These are phyloP conservation scores for Ascidia mentula DNA, from an alignment of 23 tunicate species.

Conservation along the genomic window DNA sequence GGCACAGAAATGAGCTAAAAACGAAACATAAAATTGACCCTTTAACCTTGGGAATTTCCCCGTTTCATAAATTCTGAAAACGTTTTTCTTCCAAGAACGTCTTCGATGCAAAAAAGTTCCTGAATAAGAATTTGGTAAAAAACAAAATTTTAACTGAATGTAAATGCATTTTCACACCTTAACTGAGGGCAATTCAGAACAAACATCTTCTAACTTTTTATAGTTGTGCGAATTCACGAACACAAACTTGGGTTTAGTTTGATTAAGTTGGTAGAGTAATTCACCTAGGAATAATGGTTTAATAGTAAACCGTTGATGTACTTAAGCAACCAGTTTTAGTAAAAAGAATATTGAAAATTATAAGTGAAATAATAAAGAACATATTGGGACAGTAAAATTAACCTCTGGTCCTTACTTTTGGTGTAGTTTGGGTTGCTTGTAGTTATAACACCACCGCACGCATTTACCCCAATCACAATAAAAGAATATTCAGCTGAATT, in stretches of 20 bases:
- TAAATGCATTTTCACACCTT: background rate
- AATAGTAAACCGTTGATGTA: no score
- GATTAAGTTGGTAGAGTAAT: background rate
- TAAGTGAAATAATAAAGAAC: no score
- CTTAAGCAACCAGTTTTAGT: no score
- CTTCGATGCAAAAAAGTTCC: background rate
- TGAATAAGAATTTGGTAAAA: background rate
- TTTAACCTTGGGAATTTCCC: background rate
- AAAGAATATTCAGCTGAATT: constrained; percentile 31
- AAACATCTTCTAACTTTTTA: background rate
- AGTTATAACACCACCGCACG: constrained; percentile 34
- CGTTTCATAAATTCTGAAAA: background rate
- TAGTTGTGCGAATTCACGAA: background rate
- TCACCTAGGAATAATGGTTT: background rate
- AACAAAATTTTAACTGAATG: background rate
- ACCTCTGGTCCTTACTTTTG: constrained; percentile 20
- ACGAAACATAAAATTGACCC: no score
- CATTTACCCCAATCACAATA: constrained; percentile 27
- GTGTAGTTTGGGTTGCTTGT: constrained; percentile 38
- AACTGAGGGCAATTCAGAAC: background rate
- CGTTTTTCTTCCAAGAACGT: background rate
- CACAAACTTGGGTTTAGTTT: background rate
- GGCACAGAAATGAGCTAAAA: no score
- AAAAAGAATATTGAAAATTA: no score
- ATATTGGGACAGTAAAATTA: no score